phyloP scores from a whole-genome alignment of 2,113 vertebrate species.

The Pollachius pollachius region DNA sequence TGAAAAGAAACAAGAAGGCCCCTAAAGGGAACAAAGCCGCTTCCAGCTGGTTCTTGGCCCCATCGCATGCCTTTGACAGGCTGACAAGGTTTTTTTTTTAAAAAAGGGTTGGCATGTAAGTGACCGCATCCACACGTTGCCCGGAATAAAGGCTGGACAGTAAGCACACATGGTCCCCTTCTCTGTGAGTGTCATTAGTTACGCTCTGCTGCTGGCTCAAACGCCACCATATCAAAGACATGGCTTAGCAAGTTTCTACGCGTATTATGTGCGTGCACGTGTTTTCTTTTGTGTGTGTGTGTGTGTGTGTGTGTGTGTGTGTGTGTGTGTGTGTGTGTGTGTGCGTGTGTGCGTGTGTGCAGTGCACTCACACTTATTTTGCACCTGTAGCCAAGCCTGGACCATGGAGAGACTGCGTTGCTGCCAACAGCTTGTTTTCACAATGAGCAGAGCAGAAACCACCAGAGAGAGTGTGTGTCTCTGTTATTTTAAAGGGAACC shows the following conservation, averaged over 20 bases:
- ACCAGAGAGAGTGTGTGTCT: conserved; percentile 1
- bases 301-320: neutral
- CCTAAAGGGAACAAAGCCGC: neutral
- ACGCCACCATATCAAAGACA: conserved; percentile 31
- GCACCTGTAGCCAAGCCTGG: conserved; percentile 38
- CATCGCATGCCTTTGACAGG: conserved; percentile 2
- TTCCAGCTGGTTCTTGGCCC: neutral
- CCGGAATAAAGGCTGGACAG: conserved; percentile 30
- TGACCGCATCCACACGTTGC: conserved; percentile 39
- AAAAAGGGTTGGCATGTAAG: conserved; percentile 23
- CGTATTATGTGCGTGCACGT: neutral
- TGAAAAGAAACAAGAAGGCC: conserved; percentile 10
- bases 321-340: neutral
- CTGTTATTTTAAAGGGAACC: conserved; percentile 20
- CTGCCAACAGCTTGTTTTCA: conserved; percentile 48
- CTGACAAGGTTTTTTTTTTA: neutral
- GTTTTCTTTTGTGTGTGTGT: neutral
- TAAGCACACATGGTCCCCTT: conserved; percentile 20
- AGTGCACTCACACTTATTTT: conserved; percentile 5
- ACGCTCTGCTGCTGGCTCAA: conserved; percentile 26
- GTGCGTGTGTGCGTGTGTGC: neutral
- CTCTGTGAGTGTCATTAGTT: conserved; percentile 54
- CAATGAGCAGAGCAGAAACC: conserved; percentile 29
- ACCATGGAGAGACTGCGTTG: conserved; percentile 6
- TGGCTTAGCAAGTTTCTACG: conserved; percentile 5